Conservation (phyloP, 2,113 vertebrate genomes). For the Galbula dea region DNA sequence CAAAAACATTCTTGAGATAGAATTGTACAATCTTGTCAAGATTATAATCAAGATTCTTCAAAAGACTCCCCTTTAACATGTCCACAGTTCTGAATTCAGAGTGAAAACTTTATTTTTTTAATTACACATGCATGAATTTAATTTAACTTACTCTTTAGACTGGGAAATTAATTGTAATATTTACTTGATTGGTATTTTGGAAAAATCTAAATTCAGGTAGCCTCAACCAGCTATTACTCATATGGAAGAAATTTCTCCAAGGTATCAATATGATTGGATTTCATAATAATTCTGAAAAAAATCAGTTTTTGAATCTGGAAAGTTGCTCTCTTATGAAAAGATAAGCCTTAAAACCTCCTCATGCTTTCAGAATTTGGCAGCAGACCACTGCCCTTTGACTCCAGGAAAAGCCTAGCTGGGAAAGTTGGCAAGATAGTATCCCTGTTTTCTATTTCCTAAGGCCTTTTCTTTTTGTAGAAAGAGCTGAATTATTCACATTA, state of each 20-base stretch:
- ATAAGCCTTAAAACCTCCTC: not conserved
- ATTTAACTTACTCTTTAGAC: not conserved
- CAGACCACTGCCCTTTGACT: not conserved
- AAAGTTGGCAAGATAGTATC: not conserved
- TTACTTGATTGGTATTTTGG: not conserved
- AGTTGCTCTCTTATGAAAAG: not conserved
- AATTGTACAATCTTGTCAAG: not conserved
- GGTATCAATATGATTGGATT: not conserved
- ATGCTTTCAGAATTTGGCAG: not conserved
- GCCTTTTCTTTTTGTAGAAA: not conserved
- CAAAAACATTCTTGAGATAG: not conserved
- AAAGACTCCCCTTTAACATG: not conserved
- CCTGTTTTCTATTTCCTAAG: not conserved
- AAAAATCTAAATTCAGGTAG: not conserved
- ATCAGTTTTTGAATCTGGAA: not conserved
- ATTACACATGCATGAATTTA: not conserved
- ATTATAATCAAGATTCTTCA: not conserved
- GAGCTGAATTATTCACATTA: slow-evolving; percentile 35
- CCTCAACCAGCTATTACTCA: not conserved
- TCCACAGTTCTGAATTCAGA: not conserved
- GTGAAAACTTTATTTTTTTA: not conserved
- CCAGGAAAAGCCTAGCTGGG: not conserved
- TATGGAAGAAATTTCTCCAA: not conserved
- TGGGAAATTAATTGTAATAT: not conserved
- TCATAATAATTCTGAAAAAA: not conserved